Percentiles rank a stretch among this genome's conserved stretches.
These are phyloP conservation scores for Phocoena sinus DNA, from an alignment of 2,113 vertebrate species.

Conservation along the genomic window DNA sequence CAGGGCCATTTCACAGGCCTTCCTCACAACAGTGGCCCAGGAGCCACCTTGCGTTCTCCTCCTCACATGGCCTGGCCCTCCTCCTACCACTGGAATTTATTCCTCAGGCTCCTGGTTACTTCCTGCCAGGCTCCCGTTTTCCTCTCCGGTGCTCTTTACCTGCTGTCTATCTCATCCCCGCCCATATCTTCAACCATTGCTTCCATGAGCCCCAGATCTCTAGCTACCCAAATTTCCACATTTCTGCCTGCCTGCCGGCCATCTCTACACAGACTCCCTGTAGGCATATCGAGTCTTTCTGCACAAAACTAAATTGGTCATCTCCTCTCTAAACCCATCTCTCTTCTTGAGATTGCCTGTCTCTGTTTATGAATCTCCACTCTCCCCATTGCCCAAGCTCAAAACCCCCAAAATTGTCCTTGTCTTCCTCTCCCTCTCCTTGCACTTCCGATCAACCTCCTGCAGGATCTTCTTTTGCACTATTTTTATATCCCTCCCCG, in stretches of 20 bases:
- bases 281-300: not conserved
- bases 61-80: not conserved
- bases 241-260: not conserved
- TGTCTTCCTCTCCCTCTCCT: not conserved
- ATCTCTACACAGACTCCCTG: not conserved
- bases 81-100: not conserved
- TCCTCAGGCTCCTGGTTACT: not conserved
- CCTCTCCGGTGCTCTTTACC: not conserved
- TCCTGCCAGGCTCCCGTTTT: not conserved
- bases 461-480: not conserved
- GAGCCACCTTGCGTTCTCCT: rapidly evolving
- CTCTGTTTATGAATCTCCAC: not conserved
- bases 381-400: not conserved
- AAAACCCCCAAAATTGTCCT: not conserved
- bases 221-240: not conserved
- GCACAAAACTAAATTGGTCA: not conserved
- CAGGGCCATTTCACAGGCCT: not conserved
- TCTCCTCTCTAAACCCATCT: not conserved
- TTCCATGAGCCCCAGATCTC: not conserved
- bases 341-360: not conserved
- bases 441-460: not conserved
- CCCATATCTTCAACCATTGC: not conserved
- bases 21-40: not conserved
- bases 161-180: not conserved
- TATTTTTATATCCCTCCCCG: not conserved